Evolutionary conservation across 2,113 vertebrate species (phyloP).

Genomic region (Climacteris rufus): DNA sequence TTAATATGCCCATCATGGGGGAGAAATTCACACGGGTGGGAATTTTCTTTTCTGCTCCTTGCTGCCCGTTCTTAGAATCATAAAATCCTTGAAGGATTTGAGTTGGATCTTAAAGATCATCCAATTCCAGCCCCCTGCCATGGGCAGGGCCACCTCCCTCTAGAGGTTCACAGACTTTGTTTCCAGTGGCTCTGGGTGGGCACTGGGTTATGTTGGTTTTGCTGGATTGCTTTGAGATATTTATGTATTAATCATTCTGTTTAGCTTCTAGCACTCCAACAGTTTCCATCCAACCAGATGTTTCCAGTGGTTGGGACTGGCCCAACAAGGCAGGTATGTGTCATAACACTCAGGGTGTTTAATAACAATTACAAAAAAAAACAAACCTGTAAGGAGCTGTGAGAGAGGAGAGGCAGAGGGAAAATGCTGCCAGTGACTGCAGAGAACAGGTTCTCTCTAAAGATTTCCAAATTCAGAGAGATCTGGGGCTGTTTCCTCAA

Average conservation of each 20-base stretch:
- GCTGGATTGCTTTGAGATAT: not conserved
- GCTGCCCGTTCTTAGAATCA: no score
- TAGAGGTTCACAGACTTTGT: rapidly evolving
- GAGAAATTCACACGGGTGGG: no score
- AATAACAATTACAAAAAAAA: not conserved
- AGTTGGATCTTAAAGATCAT: not conserved
- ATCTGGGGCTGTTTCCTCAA: not conserved
- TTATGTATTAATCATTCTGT: not conserved
- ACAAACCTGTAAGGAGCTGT: not conserved
- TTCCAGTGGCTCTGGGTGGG: not conserved
- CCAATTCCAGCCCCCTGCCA: not conserved
- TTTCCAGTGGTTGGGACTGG: constrained; percentile 92
- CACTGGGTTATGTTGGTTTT: not conserved
- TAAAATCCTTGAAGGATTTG: no score
- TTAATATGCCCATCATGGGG: no score
- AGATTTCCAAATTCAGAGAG: not conserved
- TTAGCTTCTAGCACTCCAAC: constrained; percentile 81
- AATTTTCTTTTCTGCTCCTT: no score
- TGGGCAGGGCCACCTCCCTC: not conserved
- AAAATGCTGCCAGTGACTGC: not conserved
- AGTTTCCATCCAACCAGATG: constrained; percentile 89
- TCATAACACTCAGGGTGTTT: not conserved
- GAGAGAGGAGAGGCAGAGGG: not conserved
- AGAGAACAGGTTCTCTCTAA: not conserved
- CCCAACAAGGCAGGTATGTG: constrained; percentile 76